Evolutionary conservation across 2,113 vertebrate genomes (phyloP), one percentile per base, ranked within the genome.

Genomic region (Hipposideros armiger): DNA sequence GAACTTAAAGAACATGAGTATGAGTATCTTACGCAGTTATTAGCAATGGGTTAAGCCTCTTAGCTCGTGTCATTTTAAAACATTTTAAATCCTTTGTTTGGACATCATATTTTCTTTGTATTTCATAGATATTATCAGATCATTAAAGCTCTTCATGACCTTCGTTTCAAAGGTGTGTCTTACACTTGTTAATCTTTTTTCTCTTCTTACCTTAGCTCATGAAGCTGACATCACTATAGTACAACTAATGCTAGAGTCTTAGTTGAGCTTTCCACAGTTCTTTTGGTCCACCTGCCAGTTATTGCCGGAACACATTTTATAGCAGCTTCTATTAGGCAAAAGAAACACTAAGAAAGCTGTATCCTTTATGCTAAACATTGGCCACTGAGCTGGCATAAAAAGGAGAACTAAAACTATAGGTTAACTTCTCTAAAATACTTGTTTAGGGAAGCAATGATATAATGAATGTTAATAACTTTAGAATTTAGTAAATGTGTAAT

Each of bases 291-390:
- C 56, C 88, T 3, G 85, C 96, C 96, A 97, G 84, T 98, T 95
- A 97, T 74, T 96, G 77, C 92, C 96, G 83, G 93, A 88, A 87
- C 26, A 32, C 74, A 22, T 94, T 97, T 98, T 93, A 94, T 90
- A 96, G 81, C 72, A 96, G 91, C 92, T 95, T 96, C 88, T 97
- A n/a, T 95, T 94, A 95, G 93, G 91, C 84, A 94, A 94, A 58
- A 96, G 97, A 97, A 98, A 95, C 91, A 95, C 86, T 96, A 97
- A 98, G 94, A 97, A 97, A 97, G 98, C 96, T 91, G 47, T 4
- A 80, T 74, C 76, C 24, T 89, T 93, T 90, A 91, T 96, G 93
- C 72, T 97, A 86, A 95, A 67, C 93, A 78, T 97, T 92, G 72
- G 22, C 87, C 76, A 74, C 62, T 70, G 81, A 97, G 58, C 76